Evolutionary conservation across 92 coral and sea anemone species (phyloP), one percentile per base, ranked within the genome.

Genomic region (Chrysogorgia sp.): DNA sequence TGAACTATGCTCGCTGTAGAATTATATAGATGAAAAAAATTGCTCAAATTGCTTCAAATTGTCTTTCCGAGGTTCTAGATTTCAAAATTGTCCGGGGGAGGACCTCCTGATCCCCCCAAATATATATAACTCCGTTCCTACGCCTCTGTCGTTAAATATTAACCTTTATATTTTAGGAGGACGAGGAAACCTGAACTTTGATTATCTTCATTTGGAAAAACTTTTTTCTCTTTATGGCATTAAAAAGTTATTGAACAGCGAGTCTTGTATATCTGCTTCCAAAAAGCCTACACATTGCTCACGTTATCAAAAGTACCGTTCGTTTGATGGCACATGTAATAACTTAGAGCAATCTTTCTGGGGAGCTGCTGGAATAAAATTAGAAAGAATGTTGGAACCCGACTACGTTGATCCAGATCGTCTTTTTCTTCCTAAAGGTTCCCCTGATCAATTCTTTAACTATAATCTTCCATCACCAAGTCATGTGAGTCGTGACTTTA

Each of bases 321-420:
- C 76, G 21, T 69, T 26, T 49, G 76, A 69, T 49, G 76, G 76
- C 34, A 69, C 76, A 24, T 69, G 76, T 30, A 69, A 69, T 43
- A 69, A 69, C 17, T 21, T 69, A 30, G 10, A 47, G 20, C 60
- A 48, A 35, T 22, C 19, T 12, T 43, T 25, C 60, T 69, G 76
- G 76, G 76, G 76, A 9, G 14, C 76, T 1, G 76, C 76, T 45
- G 41, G 55, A 34, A 69, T 3, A 34, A 69, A 69, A 37, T 49
- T 69, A 49, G 76, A 69, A 58, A 69, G 76, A 47, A 15, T 69
- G 60, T 9, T 69, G 14, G 76, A 47, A 13, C 56, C 76, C 7
- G 76, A 69, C 10, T 69, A 69, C 76, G 25, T 58, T 28, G 76
- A 69, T 29, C 76, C 60, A 29, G 76, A 69, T 35, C 14, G 9